Evolutionary conservation across 2,888 invertebrate species (phyloP).

Genomic region (Pollenia amentaria): DNA sequence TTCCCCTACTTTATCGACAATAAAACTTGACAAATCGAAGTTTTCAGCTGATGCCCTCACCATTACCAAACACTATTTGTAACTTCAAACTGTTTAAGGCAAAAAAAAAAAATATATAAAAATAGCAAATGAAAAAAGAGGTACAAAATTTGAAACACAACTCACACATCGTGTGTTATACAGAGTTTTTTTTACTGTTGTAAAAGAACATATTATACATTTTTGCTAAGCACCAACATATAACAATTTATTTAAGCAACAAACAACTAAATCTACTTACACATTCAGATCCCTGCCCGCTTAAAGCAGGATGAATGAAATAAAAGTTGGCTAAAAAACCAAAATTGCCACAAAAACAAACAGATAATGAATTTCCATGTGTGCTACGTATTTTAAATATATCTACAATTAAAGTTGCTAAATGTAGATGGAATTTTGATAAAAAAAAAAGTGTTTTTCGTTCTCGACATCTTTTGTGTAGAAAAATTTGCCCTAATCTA

Average conservation of each 20-base stretch:
- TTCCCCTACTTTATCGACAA: slow-evolving; percentile 70
- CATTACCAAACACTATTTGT: slow-evolving; percentile 69
- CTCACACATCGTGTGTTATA: slow-evolving; percentile 50
- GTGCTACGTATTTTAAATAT: too few species aligned
- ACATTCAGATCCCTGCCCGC: slow-evolving; percentile 15
- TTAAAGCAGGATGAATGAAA: slow-evolving; percentile 1
- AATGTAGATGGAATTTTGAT: too few species aligned
- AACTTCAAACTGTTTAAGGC: slow-evolving; percentile 39
- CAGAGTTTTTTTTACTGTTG: slow-evolving; percentile 40
- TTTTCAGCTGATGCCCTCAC: slow-evolving; percentile 73
- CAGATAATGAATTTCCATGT: too few species aligned
- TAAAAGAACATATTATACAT: background rate
- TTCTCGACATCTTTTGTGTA: too few species aligned
- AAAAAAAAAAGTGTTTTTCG: too few species aligned
- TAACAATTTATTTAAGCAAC: slow-evolving; percentile 70
- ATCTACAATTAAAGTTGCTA: too few species aligned
- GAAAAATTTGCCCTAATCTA: too few species aligned
- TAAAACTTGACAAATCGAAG: slow-evolving; percentile 74
- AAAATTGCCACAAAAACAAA: too few species aligned
- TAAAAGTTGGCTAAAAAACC: slow-evolving; percentile 16
- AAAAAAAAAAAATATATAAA: slow-evolving; percentile 7
- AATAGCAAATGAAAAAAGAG: slow-evolving; percentile 28
- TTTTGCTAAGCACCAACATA: background rate
- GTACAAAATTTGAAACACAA: slow-evolving; percentile 7
- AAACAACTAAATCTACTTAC: slow-evolving; percentile 67